Evolutionary conservation across 2,113 vertebrate genomes (phyloP).

Genomic region (Pelvicachromis taeniatus): DNA sequence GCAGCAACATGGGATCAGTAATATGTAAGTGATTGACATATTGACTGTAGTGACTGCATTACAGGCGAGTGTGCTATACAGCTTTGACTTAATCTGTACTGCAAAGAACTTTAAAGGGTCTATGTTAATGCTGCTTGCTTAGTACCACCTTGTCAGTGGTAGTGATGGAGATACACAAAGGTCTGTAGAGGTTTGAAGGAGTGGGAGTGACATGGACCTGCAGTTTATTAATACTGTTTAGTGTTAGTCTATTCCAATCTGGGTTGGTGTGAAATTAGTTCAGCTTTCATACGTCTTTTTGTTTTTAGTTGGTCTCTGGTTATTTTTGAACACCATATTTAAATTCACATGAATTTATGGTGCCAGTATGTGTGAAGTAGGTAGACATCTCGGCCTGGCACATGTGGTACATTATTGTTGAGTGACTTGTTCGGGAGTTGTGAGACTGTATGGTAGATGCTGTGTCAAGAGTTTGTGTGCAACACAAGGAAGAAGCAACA

Average conservation of each 20-base stretch:
- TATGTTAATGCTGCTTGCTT: not conserved
- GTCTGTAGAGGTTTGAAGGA: not conserved
- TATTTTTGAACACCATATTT: not conserved
- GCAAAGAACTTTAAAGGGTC: not conserved
- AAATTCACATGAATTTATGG: too few relatives aligned
- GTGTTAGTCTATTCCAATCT: not conserved
- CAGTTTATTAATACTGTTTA: not conserved
- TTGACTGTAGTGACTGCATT: not conserved
- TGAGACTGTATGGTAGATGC: not conserved
- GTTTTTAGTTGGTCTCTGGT: not conserved
- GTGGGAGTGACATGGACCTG: not conserved
- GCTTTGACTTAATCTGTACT: not conserved
- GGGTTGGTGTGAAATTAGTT: not conserved
- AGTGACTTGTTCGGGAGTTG: not conserved
- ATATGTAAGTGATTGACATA: constrained; percentile 58
- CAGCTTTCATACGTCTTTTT: not conserved
- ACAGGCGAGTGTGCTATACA: not conserved
- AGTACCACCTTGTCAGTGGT: not conserved
- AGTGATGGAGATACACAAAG: not conserved
- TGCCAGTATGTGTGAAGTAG: not conserved
- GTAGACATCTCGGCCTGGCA: not conserved
- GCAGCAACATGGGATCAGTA: constrained; percentile 60
- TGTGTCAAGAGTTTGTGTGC: not conserved
- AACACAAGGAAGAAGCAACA: not conserved
- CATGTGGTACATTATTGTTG: not conserved